Evolutionary conservation across 2,113 vertebrate species (phyloP).

Genomic region (Gambusia holbrooki): DNA sequence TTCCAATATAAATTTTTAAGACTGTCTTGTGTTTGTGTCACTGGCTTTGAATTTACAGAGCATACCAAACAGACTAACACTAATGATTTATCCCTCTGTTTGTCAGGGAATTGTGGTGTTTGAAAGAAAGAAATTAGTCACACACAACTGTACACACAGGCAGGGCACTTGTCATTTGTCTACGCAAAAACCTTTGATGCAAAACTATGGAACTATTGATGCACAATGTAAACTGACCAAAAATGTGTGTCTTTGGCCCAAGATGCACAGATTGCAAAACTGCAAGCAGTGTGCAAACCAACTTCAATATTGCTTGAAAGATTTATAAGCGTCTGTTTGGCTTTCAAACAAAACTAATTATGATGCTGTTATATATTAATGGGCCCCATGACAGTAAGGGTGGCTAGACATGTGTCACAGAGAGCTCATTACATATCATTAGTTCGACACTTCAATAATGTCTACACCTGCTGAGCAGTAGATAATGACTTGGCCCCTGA

Average conservation of each 20-base stretch:
- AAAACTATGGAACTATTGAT: not conserved
- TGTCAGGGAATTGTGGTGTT: conserved; percentile 52
- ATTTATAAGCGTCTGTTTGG: conserved; percentile 61
- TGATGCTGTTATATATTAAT: conserved; percentile 73
- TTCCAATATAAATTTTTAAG: conserved; percentile 84
- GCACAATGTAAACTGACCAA: conserved; percentile 13
- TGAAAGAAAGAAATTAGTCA: conserved; percentile 19
- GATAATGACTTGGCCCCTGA: conserved; percentile 78
- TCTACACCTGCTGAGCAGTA: conserved; percentile 79
- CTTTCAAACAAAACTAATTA: conserved; percentile 75
- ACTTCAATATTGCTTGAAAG: conserved; percentile 65
- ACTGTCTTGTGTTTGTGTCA: conserved; percentile 75
- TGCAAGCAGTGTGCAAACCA: conserved; percentile 38
- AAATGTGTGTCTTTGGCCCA: conserved; percentile 6
- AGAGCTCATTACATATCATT: conserved; percentile 84
- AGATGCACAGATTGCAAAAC: conserved; percentile 22
- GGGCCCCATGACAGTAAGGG: conserved; percentile 73
- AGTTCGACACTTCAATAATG: conserved; percentile 82
- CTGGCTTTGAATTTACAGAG: conserved; percentile 70
- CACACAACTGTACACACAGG: conserved; percentile 26
- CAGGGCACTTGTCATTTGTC: conserved; percentile 10
- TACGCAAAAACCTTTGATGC: conserved; percentile 4
- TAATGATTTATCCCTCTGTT: conserved; percentile 60
- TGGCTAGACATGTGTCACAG: conserved; percentile 80
- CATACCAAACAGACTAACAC: conserved; percentile 65